Evolutionary conservation across 2,797 vertebrate genomes (phyloP).

Genomic region (Manis javanica): DNA sequence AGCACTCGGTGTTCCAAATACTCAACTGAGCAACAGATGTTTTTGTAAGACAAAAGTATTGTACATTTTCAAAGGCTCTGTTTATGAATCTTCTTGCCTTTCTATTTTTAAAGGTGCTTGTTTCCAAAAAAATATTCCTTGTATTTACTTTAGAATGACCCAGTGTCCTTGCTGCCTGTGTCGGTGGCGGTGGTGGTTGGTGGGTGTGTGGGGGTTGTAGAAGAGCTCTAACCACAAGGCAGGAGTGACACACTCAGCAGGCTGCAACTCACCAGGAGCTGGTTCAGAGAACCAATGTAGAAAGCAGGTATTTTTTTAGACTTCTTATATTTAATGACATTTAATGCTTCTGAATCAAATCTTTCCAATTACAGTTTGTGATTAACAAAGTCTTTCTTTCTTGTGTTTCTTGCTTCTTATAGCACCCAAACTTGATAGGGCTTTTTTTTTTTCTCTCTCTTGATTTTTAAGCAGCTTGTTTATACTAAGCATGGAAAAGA

Average conservation of each 20-base stretch:
- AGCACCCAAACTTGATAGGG: constrained; percentile 61
- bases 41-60: constrained; percentile 84
- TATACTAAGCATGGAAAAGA: constrained; percentile 74
- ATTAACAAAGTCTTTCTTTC: constrained; percentile 53
- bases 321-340: constrained; percentile 74
- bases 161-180: constrained; percentile 26
- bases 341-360: constrained; percentile 41
- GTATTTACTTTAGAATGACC: constrained; percentile 71
- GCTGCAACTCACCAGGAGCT: constrained; percentile 60
- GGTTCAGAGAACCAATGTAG: constrained; percentile 71
- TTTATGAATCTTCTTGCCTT: constrained; percentile 68
- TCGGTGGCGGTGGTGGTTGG: background rate
- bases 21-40: constrained; percentile 83
- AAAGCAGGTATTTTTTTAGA: constrained; percentile 76
- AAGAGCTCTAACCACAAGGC: constrained; percentile 54
- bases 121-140: constrained; percentile 41
- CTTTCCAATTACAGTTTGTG: constrained; percentile 68
- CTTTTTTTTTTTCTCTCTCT: background rate
- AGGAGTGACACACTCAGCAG: constrained; percentile 71
- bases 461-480: constrained; percentile 77
- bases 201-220: background rate
- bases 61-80: constrained; percentile 71
- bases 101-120: constrained; percentile 76
- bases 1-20: constrained; percentile 80
- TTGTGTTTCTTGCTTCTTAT: constrained; percentile 64